Percentiles rank a stretch among this genome's conserved stretches.
phyloP scores from a whole-genome alignment of 2,888 invertebrate species.

The Galerucella pusilla region DNA sequence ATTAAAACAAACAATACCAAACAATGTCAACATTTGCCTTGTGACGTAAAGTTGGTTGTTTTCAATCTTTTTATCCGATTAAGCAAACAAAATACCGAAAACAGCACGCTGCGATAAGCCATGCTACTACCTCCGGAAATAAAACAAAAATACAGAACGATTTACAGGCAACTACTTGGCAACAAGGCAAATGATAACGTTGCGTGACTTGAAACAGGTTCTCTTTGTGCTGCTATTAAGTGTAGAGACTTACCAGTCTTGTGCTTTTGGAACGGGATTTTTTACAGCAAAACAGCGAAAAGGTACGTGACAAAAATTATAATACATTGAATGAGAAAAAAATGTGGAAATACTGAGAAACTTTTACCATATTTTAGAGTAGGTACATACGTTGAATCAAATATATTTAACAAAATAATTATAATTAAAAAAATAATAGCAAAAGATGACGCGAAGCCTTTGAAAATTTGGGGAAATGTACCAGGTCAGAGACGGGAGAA shows the following conservation, averaged over 20 bases:
- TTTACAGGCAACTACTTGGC: slow-evolving; percentile 15
- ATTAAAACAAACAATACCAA: slow-evolving; percentile 13
- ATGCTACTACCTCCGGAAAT: slow-evolving; percentile 31
- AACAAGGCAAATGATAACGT: slow-evolving; percentile 40
- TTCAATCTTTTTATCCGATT: slow-evolving; percentile 28
- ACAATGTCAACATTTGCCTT: slow-evolving; percentile 15
- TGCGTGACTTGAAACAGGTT: slow-evolving; percentile 54
- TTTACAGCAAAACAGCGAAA: neutral
- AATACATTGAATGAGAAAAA: no score
- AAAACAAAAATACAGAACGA: slow-evolving; percentile 28
- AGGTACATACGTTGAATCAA: no score
- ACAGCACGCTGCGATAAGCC: slow-evolving; percentile 24
- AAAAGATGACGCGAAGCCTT: no score
- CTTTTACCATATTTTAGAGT: no score
- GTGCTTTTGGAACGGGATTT: slow-evolving; percentile 8
- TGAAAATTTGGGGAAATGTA: no score
- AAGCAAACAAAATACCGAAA: slow-evolving; percentile 22
- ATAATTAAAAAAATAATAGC: no score
- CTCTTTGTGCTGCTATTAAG: slow-evolving; percentile 45
- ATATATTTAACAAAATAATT: no score
- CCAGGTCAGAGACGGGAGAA: no score
- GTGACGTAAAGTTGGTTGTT: slow-evolving; percentile 28
- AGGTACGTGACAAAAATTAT: no score
- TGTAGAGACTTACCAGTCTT: neutral
- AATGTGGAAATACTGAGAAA: no score